Evolutionary conservation across 2,113 vertebrate species (phyloP), one percentile per base, ranked within the genome.

Genomic region (Aegithalos caudatus): DNA sequence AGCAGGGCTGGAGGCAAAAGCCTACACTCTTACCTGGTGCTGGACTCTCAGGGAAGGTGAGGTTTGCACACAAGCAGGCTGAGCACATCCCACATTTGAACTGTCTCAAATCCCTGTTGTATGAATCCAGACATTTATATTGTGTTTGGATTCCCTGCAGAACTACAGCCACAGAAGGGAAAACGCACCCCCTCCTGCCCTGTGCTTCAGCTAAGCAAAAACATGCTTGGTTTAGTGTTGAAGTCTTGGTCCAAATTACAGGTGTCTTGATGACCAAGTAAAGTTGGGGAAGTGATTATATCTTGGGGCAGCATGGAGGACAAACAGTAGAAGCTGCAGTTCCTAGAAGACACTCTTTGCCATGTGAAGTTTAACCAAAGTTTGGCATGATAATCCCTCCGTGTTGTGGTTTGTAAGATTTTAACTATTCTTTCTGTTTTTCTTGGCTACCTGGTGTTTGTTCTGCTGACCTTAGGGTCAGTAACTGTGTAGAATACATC

Each of bases 361-460:
- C 94, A 21, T n/a, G 61, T 84, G 91, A 95, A 81, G 33, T 86
- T 96, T 6, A 58, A 79, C 42, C 40, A 44, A 47, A 76, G 19
- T 50, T 73, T 56, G 47, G 61, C n/a, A 25, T 21, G 38, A 76
- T 80, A 77, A 81, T 90, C 56, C 91, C n/a, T n/a, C 42, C 2
- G 1, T 0, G 4, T 17, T 56, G 57, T 15, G 56, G 20, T 92
- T 95, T 93, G 42, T 58, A 70, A 69, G 86, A 40, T 88, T 70
- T 88, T 90, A 92, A 83, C 82, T 95, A 14, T 76, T 77, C 67
- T 67, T 90, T 51, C 45, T 94, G 66, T 94, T 95, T 93, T 88
- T 50, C 81, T 96, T 95, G 93, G 73, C 90, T 81, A 45, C n/a
- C 60, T 81, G 45, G 25, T 42, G 48, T 70, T 96, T 58, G 40